Evolutionary conservation across 1,140 invertebrate species (phyloP), one percentile per base, ranked within the genome.

Genomic region (Macrosteles quadrilineatus): DNA sequence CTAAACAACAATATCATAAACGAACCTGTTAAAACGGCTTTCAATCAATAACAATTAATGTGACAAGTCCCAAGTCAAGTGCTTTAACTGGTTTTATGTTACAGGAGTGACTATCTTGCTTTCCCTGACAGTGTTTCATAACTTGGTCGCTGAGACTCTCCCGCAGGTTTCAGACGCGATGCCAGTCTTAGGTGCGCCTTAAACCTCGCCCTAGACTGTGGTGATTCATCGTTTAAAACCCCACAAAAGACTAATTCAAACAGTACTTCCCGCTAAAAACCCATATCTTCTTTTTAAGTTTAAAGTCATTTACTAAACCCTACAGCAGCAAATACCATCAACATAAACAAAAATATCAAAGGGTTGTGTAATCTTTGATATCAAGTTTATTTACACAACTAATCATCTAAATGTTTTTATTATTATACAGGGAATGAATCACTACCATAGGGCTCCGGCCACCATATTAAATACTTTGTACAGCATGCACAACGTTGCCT

Each of bases 61-160:
- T n/a, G n/a, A n/a, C n/a, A n/a, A n/a, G n/a, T n/a, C n/a, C n/a
- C n/a, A n/a, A n/a, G 32, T 36, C 4, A 36, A 36, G 4, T 14
- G 14, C 32, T 14, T 36, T 72, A 66, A 66, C 64, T 72, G 29
- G 32, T 69, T 66, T 67, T 75, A 23, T 75, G 72, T 93, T 94
- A 86, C 92, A 98, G 96, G 96, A 87, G 96, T 98, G 86, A 99
- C 96, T 87, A 98, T 99, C 87, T 92, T 99, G 84, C 95, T 99
- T 83, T 98, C 97, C 83, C 90, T 99, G 88, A 98, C 97, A 85
- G 97, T 99, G 86, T 99, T 99, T 90, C 91, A 94, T 87, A 95
- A 95, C 88, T 89, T 96, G 84, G 93, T 97, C 82, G 92, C 94
- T 79, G 94, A 96, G 88, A 95, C 92, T 82, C 89, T 96, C 87